phyloP scores from a whole-genome alignment of 2,113 vertebrate species.

The Tachysurus vachellii region DNA sequence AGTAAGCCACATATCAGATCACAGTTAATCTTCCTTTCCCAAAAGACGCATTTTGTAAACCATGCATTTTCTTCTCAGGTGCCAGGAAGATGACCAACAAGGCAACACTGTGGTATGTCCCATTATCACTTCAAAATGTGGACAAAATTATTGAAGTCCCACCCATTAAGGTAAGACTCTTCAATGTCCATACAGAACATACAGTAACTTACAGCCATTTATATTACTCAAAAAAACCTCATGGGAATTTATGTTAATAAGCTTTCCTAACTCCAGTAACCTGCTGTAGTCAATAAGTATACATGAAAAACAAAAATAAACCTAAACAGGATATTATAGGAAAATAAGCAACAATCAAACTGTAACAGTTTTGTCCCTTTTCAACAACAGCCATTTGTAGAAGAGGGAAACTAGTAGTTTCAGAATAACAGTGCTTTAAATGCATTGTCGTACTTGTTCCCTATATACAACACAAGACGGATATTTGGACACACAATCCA shows the following conservation, averaged over 20 bases:
- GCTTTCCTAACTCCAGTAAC: background rate
- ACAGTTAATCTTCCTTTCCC: background rate
- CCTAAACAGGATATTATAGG: background rate
- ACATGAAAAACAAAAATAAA: background rate
- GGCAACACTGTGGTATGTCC: conserved; percentile 92
- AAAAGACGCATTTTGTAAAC: background rate
- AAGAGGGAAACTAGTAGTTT: no score
- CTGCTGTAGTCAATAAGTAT: background rate
- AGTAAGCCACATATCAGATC: background rate
- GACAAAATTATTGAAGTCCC: conserved; percentile 90
- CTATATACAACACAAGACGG: background rate
- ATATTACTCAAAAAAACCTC: background rate
- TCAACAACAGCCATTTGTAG: background rate
- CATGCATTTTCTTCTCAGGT: conserved; percentile 69
- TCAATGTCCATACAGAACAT: background rate
- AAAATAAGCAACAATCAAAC: background rate
- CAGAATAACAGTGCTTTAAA: background rate
- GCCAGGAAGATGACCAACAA: conserved; percentile 88
- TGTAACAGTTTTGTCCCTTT: background rate
- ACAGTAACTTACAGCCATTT: background rate
- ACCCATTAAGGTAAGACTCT: conserved; percentile 83
- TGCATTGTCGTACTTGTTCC: background rate
- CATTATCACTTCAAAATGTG: conserved; percentile 85
- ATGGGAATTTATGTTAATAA: background rate
- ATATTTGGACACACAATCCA: background rate